phyloP scores from a whole-genome alignment of 2,113 vertebrate species.

The Antigone vipio region DNA sequence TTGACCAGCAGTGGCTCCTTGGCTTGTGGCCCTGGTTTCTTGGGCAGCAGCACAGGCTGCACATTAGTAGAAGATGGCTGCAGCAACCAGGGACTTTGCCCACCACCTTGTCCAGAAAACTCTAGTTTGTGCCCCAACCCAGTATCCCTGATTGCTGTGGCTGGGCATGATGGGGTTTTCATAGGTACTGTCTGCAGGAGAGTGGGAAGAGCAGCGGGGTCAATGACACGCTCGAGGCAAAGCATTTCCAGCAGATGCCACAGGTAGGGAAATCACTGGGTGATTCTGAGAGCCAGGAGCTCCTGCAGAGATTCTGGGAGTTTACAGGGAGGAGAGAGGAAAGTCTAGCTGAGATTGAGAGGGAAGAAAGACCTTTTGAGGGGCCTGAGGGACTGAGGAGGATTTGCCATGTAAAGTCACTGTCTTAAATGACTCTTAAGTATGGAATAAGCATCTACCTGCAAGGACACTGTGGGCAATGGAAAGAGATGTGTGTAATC shows the following conservation, averaged over 20 bases:
- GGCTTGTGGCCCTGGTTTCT: background rate
- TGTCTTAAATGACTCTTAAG: background rate
- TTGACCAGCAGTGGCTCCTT: background rate
- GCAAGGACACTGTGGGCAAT: background rate
- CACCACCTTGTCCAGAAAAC: background rate
- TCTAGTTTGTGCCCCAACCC: background rate
- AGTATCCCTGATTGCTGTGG: background rate
- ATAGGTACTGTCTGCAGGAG: background rate
- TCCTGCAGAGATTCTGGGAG: background rate
- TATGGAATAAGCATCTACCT: background rate
- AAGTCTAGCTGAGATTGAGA: background rate
- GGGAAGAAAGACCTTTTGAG: background rate
- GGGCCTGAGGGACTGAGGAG: background rate
- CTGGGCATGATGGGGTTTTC: background rate
- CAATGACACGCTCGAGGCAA: background rate
- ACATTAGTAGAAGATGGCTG: fast-evolving
- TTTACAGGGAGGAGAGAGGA: background rate
- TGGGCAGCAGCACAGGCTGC: background rate
- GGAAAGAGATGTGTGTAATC: background rate
- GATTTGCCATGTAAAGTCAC: background rate
- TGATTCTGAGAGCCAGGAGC: background rate
- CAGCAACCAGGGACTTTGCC: background rate
- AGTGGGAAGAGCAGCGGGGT: fast-evolving
- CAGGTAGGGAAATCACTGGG: background rate
- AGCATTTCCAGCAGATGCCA: background rate